Evolutionary conservation across 2,888 invertebrate species (phyloP), one percentile per base, ranked within the genome.

Genomic region (Lamproptera curius): DNA sequence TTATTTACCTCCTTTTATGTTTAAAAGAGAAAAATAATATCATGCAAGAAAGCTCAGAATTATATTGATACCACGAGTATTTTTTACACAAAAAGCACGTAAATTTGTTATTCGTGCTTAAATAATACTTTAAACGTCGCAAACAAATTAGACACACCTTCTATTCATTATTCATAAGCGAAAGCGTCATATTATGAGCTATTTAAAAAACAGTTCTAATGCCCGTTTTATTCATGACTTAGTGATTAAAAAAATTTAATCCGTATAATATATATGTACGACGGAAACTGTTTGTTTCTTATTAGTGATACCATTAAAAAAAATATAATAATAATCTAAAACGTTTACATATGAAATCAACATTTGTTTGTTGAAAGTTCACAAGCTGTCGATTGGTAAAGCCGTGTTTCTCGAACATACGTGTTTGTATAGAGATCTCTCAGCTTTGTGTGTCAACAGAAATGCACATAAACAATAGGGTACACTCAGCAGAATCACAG

Each of bases 381-480:
- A 15, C 45, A 16, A 6, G 23, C 2, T 26, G n/a, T 23, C 31
- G 20, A 40, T 40, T 49, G 44, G 49, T 44, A 28, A 35, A 40
- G 46, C 16, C 34, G 34, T n/a, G 36, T 20, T 40, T 35, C 28
- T 44, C 33, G 34, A 42, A 42, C 34, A 42, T 16, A 20, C 14
- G 16, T 16, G 46, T 10, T 40, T 41, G 23, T 13, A 11, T 37
- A 36, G 44, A 44, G 46, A 46, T 41, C 40, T 15, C 9, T 9
- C 17, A 50, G 52, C 52, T 49, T 51, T 42, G 47, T 46, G 40
- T 46, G 51, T 50, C 50, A 54, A 57, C 44, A 49, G 43, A 49
- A 43, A 48, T 20, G 39, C 39, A 40, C 40, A 44, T 49, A 44
- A 44, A 49, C 49, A 49, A 49, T 49, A 44, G 44, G 35, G 16